These are phyloP conservation scores for Tetranychus cinnabarinus DNA, from an alignment of 1,140 invertebrate species.

Conservation along the genomic window DNA sequence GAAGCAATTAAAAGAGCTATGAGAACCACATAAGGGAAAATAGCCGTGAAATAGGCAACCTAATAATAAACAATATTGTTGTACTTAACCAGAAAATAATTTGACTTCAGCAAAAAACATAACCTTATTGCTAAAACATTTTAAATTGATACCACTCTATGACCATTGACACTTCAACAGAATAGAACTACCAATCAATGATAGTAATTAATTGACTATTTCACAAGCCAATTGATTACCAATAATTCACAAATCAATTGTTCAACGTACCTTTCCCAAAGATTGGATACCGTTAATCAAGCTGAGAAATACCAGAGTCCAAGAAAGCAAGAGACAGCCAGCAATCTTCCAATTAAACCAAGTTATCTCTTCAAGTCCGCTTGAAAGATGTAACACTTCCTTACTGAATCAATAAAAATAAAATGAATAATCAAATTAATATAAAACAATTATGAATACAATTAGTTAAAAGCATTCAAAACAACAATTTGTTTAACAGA, in stretches of 20 bases:
- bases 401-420: not conserved
- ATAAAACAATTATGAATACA: too few species aligned
- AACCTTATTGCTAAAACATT: too few species aligned
- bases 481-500: not conserved
- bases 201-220: too few species aligned
- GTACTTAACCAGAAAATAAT: too few species aligned
- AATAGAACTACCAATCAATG: too few species aligned
- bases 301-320: conserved; percentile 23
- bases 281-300: conserved; percentile 19
- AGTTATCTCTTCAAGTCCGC: conserved; percentile 6
- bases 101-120: too few species aligned
- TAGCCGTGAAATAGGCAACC: conserved; percentile 35
- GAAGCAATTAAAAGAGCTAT: conserved; percentile 28
- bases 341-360: conserved; percentile 20
- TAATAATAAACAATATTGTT: conserved; percentile 15
- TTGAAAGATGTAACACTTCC: conserved; percentile 1
- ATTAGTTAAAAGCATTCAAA: too few species aligned
- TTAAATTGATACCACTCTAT: too few species aligned
- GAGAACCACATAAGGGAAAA: conserved; percentile 33
- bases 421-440: not conserved
- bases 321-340: conserved; percentile 21
- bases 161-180: too few species aligned
- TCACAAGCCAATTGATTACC: too few species aligned
- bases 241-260: too few species aligned
- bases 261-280: not conserved